Conservation (phyloP, 2,113 vertebrate species). For the Notiomystis cincta region DNA sequence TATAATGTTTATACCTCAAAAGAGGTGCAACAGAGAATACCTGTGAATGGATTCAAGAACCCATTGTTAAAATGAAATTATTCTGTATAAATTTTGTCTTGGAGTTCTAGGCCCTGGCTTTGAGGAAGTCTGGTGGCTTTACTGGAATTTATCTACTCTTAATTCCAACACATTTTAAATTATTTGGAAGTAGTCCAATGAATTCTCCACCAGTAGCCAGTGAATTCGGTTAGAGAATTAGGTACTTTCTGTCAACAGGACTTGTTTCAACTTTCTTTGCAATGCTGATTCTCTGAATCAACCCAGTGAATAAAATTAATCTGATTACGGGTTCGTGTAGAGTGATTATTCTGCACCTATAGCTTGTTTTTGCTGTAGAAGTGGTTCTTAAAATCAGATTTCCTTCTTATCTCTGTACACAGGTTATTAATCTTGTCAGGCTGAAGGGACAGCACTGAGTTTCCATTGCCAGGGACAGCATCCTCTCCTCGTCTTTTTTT, state of each 20-base stretch:
- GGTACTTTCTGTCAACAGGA: not conserved
- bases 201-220: not conserved
- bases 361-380: not conserved
- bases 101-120: not conserved
- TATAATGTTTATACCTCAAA: not conserved
- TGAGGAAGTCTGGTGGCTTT: not conserved
- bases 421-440: not conserved
- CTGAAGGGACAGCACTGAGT: not conserved
- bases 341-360: not conserved
- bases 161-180: not conserved
- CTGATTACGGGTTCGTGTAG: not conserved
- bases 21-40: not conserved
- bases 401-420: not conserved
- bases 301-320: not conserved
- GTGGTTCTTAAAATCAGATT: not conserved
- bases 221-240: not conserved
- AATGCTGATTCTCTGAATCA: not conserved
- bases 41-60: not conserved
- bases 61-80: not conserved
- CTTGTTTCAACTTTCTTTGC: not conserved
- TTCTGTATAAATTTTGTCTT: not conserved
- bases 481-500: not conserved
- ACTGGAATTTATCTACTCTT: not conserved
- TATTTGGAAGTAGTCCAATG: not conserved
- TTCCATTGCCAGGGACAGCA: not conserved